Evolutionary conservation across 2,888 invertebrate genomes (phyloP).

Genomic region (Trichogramma evanescens): DNA sequence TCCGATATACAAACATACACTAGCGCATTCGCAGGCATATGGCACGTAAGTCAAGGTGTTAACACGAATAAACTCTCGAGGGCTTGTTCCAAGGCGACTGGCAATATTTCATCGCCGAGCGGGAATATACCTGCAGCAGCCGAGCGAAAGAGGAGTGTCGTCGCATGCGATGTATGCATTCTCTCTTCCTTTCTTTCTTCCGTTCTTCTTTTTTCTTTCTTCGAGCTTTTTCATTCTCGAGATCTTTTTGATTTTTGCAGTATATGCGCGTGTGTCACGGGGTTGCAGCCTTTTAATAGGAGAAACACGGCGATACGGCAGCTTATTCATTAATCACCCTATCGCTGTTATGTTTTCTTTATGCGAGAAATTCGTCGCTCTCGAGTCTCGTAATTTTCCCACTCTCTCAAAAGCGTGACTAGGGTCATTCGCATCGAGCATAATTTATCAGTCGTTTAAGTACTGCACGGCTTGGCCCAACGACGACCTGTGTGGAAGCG

Average conservation of each 20-base stretch:
- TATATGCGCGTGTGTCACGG: no score
- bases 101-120: background rate
- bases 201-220: background rate
- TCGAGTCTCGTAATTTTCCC: conserved; percentile 1
- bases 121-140: background rate
- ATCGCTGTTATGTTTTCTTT: no score
- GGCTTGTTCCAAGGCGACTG: background rate
- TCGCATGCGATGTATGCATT: conserved; percentile 8
- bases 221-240: no score
- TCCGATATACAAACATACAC: no score
- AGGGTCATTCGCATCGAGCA: no score
- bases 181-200: background rate
- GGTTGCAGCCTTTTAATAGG: conserved; percentile 1
- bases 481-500: no score
- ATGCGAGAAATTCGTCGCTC: background rate
- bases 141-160: conserved; percentile 12
- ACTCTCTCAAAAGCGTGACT: no score
- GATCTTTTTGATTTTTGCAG: no score
- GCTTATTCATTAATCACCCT: conserved; percentile 13
- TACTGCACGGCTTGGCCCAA: no score
- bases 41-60: conserved; percentile 1
- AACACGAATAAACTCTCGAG: conserved; percentile 6
- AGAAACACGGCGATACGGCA: background rate
- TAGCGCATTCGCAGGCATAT: no score
- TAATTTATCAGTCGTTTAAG: no score